Evolutionary conservation across 2,797 vertebrate genomes (phyloP).

Genomic region (Acropternis orthonyx): DNA sequence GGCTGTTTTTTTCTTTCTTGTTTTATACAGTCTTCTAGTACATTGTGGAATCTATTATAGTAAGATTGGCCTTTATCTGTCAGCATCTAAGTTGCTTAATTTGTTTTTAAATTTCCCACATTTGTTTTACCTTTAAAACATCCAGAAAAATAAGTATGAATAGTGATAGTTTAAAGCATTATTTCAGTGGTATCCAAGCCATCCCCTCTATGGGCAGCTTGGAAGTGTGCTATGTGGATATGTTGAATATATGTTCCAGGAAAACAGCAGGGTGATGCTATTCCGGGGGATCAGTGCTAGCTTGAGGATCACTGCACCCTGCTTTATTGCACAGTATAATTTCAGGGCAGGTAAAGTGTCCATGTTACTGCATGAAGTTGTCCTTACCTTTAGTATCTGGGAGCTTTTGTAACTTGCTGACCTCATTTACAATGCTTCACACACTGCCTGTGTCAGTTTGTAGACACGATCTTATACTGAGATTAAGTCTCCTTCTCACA

Average conservation of each 20-base stretch:
- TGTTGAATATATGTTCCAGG: not conserved
- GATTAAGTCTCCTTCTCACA: not conserved
- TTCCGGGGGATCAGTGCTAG: not conserved
- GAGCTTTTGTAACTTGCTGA: not conserved
- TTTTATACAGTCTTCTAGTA: not conserved
- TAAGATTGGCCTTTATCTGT: not conserved
- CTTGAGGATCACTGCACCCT: not conserved
- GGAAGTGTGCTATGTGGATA: not conserved
- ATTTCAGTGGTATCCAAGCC: not conserved
- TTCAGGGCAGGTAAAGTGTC: not conserved
- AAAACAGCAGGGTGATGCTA: not conserved
- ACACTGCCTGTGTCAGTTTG: not conserved
- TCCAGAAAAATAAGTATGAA: not conserved
- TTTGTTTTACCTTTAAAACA: not conserved
- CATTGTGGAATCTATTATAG: not conserved
- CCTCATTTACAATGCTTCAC: not conserved
- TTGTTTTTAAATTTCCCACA: not conserved
- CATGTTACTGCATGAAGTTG: not conserved
- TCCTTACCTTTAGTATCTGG: not conserved
- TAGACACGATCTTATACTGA: fast-evolving
- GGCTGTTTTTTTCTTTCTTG: not conserved
- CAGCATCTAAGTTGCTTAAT: not conserved
- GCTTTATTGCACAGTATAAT: not conserved
- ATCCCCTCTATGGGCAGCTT: not conserved
- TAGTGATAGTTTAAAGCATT: not conserved